A percentile compares a stretch with the other conserved stretches of the same genome.
phyloP scores from a whole-genome alignment of 1,140 invertebrate species.

The Drosophila mauritiana region DNA sequence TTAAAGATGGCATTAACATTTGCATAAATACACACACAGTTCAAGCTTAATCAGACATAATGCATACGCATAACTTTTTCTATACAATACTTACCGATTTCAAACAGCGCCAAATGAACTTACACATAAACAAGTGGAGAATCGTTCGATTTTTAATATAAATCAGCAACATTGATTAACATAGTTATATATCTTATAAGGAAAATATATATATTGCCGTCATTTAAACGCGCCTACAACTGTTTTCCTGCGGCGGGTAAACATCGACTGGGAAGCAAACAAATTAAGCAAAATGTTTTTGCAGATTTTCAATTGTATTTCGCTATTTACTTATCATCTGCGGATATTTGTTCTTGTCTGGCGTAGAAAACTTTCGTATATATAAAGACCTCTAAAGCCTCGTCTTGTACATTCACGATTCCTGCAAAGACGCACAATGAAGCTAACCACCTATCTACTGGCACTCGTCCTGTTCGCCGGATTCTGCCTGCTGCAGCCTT shows the following conservation, averaged over 20 bases:
- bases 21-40: constrained; percentile 6
- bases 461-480: constrained; percentile 27
- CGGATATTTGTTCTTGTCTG: constrained; percentile 4
- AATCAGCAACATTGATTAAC: constrained; percentile 44
- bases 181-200: constrained; percentile 43
- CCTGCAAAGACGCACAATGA: constrained; percentile 16
- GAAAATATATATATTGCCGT: constrained; percentile 42
- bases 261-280: constrained; percentile 10
- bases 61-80: constrained; percentile 56
- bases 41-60: constrained; percentile 34
- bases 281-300: constrained; percentile 4
- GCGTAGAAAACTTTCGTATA: neutral
- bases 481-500: constrained; percentile 15
- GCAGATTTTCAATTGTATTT: constrained; percentile 25
- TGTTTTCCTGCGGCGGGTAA: constrained; percentile 12
- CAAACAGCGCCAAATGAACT: constrained; percentile 78
- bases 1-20: constrained; percentile 24
- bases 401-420: constrained; percentile 2
- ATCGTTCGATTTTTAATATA: constrained; percentile 71
- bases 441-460: constrained; percentile 31
- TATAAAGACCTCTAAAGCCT: constrained; percentile 15
- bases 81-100: constrained; percentile 64
- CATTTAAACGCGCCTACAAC: constrained; percentile 27
- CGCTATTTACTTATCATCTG: constrained; percentile 13
- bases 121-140: constrained; percentile 60